Evolutionary conservation across 2,888 invertebrate species (phyloP).

Genomic region (Camptogramma bilineatum): DNA sequence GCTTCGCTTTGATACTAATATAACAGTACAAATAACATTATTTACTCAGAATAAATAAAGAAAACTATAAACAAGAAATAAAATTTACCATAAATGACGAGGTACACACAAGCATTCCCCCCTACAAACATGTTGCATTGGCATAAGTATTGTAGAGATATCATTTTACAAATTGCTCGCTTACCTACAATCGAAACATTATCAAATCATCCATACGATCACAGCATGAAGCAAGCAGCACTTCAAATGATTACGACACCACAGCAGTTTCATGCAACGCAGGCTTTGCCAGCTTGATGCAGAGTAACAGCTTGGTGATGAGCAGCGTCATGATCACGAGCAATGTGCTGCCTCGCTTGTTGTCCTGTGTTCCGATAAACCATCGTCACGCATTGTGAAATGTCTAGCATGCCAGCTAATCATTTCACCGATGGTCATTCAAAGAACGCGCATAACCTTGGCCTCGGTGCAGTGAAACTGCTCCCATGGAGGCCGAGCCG

Average conservation of each 20-base stretch:
- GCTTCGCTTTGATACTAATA: conserved; percentile 75
- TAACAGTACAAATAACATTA: conserved; percentile 51
- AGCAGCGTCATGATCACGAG: conserved; percentile 58
- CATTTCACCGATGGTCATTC: conserved; percentile 66
- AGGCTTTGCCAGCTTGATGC: conserved; percentile 70
- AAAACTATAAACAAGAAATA: conserved; percentile 37
- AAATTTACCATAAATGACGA: conserved; percentile 26
- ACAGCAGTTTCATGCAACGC: conserved; percentile 59
- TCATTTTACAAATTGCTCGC: conserved; percentile 12
- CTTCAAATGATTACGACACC: conserved; percentile 56
- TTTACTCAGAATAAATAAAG: conserved; percentile 53
- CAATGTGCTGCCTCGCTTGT: conserved; percentile 65
- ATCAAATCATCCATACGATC: conserved; percentile 58
- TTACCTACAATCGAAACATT: conserved; percentile 24
- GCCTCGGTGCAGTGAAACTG: conserved; percentile 86
- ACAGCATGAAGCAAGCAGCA: conserved; percentile 72
- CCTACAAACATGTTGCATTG: neutral
- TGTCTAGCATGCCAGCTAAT: conserved; percentile 46
- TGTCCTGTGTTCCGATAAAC: conserved; percentile 55
- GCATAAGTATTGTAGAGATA: conserved; percentile 6
- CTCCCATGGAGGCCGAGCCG: conserved; percentile 89
- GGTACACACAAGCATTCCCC: conserved; percentile 31
- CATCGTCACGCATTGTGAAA: conserved; percentile 52
- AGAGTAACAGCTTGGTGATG: conserved; percentile 68
- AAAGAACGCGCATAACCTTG: conserved; percentile 63